Percentiles rank a stretch among this genome's conserved stretches.
Conservation (phyloP, 2,888 invertebrate species). For the Micoletzkya japonica region DNA sequence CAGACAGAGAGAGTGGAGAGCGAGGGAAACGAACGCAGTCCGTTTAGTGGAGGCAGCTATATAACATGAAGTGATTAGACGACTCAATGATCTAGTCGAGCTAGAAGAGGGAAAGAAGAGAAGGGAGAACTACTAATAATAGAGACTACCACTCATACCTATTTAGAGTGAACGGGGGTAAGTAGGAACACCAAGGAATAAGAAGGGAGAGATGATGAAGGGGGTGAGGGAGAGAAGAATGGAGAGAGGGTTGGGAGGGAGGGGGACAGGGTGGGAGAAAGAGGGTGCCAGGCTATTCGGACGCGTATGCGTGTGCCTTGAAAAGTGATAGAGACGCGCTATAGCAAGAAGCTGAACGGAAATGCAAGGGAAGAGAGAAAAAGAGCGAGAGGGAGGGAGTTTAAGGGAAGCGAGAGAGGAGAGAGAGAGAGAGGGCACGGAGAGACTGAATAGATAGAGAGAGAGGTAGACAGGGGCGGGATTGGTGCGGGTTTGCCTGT, state of each 20-base stretch:
- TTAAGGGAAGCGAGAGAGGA: not conserved
- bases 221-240: not conserved
- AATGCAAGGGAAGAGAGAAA: not conserved
- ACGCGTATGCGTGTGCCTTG: not conserved
- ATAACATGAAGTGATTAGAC: too few relatives aligned
- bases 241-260: not conserved
- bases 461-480: not conserved
- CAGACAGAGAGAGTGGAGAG: slow-evolving; percentile 5
- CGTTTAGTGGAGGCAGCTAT: too few relatives aligned
- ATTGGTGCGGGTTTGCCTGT: not conserved
- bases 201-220: not conserved
- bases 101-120: slow-evolving; percentile 1
- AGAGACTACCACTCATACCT: too few relatives aligned
- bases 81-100: too few relatives aligned
- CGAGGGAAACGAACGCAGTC: not conserved
- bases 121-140: not conserved
- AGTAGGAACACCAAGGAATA: not conserved
- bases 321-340: too few relatives aligned
- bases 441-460: not conserved
- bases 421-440: not conserved
- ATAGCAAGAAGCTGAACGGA: too few relatives aligned
- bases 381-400: not conserved
- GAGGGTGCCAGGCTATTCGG: not conserved
- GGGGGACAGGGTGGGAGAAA: not conserved
- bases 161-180: too few relatives aligned